A percentile compares a stretch with the other conserved stretches of the same genome.
These are phyloP conservation scores for Schizotus pectinicornis DNA, from an alignment of 2,888 invertebrate species.

Conservation along the genomic window DNA sequence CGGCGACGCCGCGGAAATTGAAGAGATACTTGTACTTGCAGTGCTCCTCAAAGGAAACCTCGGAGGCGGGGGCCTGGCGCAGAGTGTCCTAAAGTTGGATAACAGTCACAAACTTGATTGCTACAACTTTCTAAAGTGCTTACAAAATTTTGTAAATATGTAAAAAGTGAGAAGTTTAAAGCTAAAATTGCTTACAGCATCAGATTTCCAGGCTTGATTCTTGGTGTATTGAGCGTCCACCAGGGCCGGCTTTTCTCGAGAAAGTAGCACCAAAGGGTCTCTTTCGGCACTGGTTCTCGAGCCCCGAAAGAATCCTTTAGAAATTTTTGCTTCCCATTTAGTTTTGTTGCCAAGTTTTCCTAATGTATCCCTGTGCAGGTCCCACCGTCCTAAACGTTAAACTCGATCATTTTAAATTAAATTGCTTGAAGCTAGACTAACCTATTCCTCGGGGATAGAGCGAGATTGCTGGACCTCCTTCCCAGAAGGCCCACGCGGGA, in stretches of 20 bases:
- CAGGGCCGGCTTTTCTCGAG: conserved; percentile 74
- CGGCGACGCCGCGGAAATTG: conserved; percentile 96
- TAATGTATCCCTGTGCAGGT: conserved; percentile 68
- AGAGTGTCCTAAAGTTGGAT: conserved; percentile 77
- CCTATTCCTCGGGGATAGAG: conserved; percentile 88
- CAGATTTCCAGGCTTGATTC: conserved; percentile 98
- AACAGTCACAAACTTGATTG: conserved; percentile 1
- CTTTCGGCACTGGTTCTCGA: conserved; percentile 92
- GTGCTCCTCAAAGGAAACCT: conserved; percentile 89
- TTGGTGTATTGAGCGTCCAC: conserved; percentile 95
- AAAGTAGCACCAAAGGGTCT: conserved; percentile 85
- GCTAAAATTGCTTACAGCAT: conserved; percentile 63
- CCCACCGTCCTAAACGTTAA: conserved; percentile 78
- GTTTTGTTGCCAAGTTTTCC: conserved; percentile 69
- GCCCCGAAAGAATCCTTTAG: conserved; percentile 86
- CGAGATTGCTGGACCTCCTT: conserved; percentile 95
- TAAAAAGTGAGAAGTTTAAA: neutral
- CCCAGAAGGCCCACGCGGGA: conserved; percentile 98
- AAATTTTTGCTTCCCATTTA: conserved; percentile 79
- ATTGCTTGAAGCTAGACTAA: conserved; percentile 26
- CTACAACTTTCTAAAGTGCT: neutral
- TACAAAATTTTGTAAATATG: neutral
- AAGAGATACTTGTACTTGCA: conserved; percentile 93
- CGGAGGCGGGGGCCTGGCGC: conserved; percentile 79
- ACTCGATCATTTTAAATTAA: too few relatives aligned